These are phyloP conservation scores for Siphonodentalium dalli DNA, from an alignment of 2,888 invertebrate species.

Conservation along the genomic window DNA sequence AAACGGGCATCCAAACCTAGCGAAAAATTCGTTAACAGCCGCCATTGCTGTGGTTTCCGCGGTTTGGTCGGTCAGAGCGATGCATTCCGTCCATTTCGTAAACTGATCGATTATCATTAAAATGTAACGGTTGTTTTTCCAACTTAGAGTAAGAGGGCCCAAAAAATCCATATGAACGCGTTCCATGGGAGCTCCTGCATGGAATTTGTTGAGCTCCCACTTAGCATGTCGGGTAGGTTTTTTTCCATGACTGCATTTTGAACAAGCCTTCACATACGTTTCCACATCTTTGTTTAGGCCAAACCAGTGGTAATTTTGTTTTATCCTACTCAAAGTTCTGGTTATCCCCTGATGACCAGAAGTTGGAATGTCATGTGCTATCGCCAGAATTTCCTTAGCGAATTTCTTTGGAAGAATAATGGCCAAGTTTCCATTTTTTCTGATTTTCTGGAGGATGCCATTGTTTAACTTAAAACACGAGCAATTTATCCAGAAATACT, in stretches of 20 bases:
- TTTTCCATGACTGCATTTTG: background rate
- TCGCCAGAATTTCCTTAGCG: background rate
- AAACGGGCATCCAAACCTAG: conserved; percentile 10
- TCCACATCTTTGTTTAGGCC: too few species aligned
- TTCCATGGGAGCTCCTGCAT: conserved; percentile 73
- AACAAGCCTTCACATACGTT: background rate
- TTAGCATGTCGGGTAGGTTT: background rate
- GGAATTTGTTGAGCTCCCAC: conserved; percentile 70
- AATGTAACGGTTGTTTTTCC: conserved; percentile 8
- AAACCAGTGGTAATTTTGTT: conserved; percentile 3
- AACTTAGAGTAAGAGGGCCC: conserved; percentile 10
- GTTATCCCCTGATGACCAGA: conserved; percentile 11
- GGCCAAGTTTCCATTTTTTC: background rate
- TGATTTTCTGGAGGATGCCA: too few species aligned
- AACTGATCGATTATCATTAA: conserved; percentile 18
- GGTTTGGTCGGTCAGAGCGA: background rate
- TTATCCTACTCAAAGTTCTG: background rate
- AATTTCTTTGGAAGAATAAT: conserved; percentile 2
- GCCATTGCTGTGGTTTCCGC: too few species aligned
- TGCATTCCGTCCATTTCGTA: conserved; percentile 4
- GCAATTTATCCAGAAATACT: conserved; percentile 4
- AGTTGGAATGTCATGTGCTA: conserved; percentile 2
- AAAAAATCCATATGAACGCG: conserved; percentile 19
- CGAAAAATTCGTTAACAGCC: conserved; percentile 7
- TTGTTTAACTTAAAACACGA: background rate